A percentile compares a stretch with the other conserved stretches of the same genome.
These are phyloP conservation scores for Heliconius aoede DNA, from an alignment of 2,888 invertebrate species.

Conservation along the genomic window DNA sequence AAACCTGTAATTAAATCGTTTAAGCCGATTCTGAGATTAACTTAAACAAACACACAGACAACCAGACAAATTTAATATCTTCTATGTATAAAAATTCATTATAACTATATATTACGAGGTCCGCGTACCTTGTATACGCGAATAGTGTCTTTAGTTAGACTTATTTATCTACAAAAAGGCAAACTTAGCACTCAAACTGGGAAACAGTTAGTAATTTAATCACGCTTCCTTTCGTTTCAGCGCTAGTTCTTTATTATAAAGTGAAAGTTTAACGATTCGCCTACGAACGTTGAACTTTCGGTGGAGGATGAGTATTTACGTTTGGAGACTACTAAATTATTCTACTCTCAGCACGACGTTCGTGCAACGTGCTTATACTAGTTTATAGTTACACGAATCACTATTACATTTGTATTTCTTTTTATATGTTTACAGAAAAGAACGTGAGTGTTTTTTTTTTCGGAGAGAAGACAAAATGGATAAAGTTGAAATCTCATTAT, in stretches of 20 bases:
- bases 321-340: not conserved
- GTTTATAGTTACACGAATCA: not conserved
- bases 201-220: conserved; percentile 23
- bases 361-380: not conserved
- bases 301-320: conserved; percentile 6
- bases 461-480: too few relatives aligned
- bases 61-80: too few relatives aligned
- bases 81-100: too few relatives aligned
- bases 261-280: conserved; percentile 39
- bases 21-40: too few relatives aligned
- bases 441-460: too few relatives aligned
- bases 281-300: conserved; percentile 29
- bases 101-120: too few relatives aligned
- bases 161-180: not conserved
- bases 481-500: too few relatives aligned
- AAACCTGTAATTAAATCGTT: too few relatives aligned
- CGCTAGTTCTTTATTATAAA: conserved; percentile 31
- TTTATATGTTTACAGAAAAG: too few relatives aligned
- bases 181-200: conserved; percentile 7
- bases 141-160: not conserved
- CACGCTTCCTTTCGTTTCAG: conserved; percentile 7
- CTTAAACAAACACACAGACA: too few relatives aligned
- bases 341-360: conserved; percentile 1
- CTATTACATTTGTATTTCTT: not conserved
- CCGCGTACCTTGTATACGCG: too few relatives aligned